These are phyloP conservation scores for Cancer borealis DNA, from an alignment of 2,888 invertebrate genomes.

Conservation along the genomic window DNA sequence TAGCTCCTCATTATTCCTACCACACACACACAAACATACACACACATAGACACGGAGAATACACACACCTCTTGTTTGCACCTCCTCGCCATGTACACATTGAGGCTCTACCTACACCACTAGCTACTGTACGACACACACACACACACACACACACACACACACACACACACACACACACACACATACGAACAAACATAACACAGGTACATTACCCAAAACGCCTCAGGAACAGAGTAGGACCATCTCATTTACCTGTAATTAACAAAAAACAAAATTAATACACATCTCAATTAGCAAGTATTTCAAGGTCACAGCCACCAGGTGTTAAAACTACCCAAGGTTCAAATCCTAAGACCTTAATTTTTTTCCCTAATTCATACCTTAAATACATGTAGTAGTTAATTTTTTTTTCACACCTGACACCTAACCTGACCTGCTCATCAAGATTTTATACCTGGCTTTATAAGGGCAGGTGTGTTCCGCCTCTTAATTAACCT, in stretches of 20 bases:
- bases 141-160: constrained; percentile 1
- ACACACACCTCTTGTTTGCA: background rate
- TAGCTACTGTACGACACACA: constrained; percentile 20
- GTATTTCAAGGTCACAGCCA: background rate
- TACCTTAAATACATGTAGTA: background rate
- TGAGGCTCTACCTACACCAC: background rate
- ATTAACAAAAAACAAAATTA: background rate
- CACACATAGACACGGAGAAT: background rate
- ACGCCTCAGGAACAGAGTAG: background rate
- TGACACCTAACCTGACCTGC: background rate
- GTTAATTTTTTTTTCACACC: background rate
- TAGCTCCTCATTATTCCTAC: background rate
- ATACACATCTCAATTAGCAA: background rate
- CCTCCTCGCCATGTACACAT: constrained; percentile 11
- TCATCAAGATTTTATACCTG: background rate
- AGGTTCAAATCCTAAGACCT: background rate
- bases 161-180: constrained; percentile 32
- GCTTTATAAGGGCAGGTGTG: background rate
- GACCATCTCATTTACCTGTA: background rate
- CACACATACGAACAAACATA: background rate
- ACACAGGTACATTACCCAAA: background rate
- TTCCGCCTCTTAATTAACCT: background rate
- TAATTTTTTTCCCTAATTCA: background rate
- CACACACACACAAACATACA: constrained; percentile 31
- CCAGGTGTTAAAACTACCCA: background rate